Evolutionary conservation across 2,888 invertebrate genomes (phyloP), one percentile per base, ranked within the genome.

Genomic region (Aporophyla nigra): DNA sequence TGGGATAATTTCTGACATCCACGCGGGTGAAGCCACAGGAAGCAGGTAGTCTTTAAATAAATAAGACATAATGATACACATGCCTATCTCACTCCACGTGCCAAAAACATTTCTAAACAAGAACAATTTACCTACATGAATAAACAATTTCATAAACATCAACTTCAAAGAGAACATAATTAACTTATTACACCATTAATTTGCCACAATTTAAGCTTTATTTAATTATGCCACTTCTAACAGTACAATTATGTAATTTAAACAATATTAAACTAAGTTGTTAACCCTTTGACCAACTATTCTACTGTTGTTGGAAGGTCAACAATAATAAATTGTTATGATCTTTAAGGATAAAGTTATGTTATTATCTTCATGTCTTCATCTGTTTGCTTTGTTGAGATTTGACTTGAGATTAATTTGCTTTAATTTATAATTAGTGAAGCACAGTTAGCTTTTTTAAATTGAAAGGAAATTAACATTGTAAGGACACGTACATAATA

Each of bases 261-360:
- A 81, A 69, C 72, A 70, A 70, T 40, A 80, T 78, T 78, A 67
- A 82, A 71, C 68, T 71, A 58, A 78, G 19, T 78, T 40, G 9
- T n/a, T 14, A 62, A 83, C 73, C 78, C 65, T 83, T 62, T 72
- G 78, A 77, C 77, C 76, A 54, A 67, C 21, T 71, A 71, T 76
- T 65, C 59, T 27, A 77, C 12, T 65, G 27, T 33, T 46, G 70
- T 56, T 56, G 27, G 19, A 40, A 76, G 70, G 83, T 49, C 67
- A 59, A 68, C 61, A 77, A 40, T 54, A 59, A 75, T 56, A 46
- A 33, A 69, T 53, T 33, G 27, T 80, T 59, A 56, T 49, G 40
- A 5, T 80, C 12, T 33, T 27, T 56, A 24, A 63, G 53, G 72
- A 51, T 58, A 58, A 27, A 49, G 49, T 73, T 40, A 65, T 46